Evolutionary conservation across 1,140 invertebrate genomes (phyloP), one percentile per base, ranked within the genome.

Genomic region (Berghia stephanieae): DNA sequence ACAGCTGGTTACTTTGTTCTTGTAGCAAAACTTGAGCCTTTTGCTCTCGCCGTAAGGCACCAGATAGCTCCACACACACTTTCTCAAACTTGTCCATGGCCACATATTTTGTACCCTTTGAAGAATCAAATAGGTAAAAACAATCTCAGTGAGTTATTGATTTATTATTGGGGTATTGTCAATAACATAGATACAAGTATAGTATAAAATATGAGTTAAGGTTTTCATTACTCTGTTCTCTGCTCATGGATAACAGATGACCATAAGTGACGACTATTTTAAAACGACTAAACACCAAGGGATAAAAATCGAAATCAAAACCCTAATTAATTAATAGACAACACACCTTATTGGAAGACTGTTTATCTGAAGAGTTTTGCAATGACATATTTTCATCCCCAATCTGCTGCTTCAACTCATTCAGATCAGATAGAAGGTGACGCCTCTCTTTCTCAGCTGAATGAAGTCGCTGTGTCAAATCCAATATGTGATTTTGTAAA

Each of bases 381-480:
- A 31, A 3, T 6, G 52, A 34, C 27, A 8, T 75, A 43, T 21
- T 68, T 68, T 77, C 68, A 38, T 69, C 57, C 31, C 77, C 80
- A 10, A 79, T 78, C 67, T 86, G 84, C 31, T 78, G 77, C 67
- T 83, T 84, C 21, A 86, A 73, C 10, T 69, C 68, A 31, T 80
- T 77, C 27, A 86, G 79, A 69, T 87, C 85, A 55, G 78, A 27
- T 24, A 85, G 67, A 31, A 87, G 66, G 10, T 81, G 73, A 16
- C 84, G 49, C 34, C 86, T 70, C 76, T 89, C 86, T 27, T 87
- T 82, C 71, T 88, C 87, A 36, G 85, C 84, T 13, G 73, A 78
- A 70, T 88, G 88, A 0, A 89, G 82, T 27, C 83, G 71, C 78
- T 86, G 82, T 1, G 86, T 89, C 55, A 89, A 86, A 49, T 86